Base-by-base conservation (phyloP, 2,113 vertebrate genomes). In the Tylochromis polylepis region DNA sequence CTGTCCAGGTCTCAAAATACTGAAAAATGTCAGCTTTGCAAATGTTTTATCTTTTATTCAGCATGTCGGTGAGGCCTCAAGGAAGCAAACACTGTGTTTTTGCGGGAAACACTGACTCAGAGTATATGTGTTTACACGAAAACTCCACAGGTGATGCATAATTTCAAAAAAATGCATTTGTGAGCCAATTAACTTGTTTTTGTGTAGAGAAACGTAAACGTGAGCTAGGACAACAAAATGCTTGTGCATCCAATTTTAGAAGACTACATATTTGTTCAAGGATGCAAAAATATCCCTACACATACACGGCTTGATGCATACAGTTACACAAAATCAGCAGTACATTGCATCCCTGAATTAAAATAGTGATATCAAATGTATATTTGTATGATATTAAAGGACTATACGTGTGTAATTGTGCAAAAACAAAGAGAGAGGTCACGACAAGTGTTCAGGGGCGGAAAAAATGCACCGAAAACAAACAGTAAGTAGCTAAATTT, bases 401-500 rank as follows among this genome's bases (percentile, higher is more conserved):
- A 49, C 43, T 53, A 14, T 46, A n/a, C 3, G 2, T 31, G 56
- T 81, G 57, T 29, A 12, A 81, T 43, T 72, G 12, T 79, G 3
- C 34, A 18, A 24, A 24, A 16, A 27, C 79, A 85, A 84, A 20
- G 51, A 59, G 34, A 36, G 15, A 27, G 41, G 65, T 24, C 51
- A 60, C 4, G 27, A 20, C 14, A 75, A 77, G 70, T 31, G 15
- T 31, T 77, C 43, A 31, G 70, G 43, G 27, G n/a, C n/a, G 46
- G 58, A 12, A 8, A 1, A 72, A 75, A 81, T 75, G 55, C 43
- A 89, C 88, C 12, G 55, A 85, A 87, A 86, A 90, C 22, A 87
- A 81, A 89, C 70, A 77, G 79, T 24, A 57, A 83, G 79, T 27
- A 75, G 53, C 78, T 88, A 82, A 88, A 92, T 93, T 87, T 81